Conservation (phyloP, 2,888 invertebrate genomes). For the Hyles lineata region DNA sequence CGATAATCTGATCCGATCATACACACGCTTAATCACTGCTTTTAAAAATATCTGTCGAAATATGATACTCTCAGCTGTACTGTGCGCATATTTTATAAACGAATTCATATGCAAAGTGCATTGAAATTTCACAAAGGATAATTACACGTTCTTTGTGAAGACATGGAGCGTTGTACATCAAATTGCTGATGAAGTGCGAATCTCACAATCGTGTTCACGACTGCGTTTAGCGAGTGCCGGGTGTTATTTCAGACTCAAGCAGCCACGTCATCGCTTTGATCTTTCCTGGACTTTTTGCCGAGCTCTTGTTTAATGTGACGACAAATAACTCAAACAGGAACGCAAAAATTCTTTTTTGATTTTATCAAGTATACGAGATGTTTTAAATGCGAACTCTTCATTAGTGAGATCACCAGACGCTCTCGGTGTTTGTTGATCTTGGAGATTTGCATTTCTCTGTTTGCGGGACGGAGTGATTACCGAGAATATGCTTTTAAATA, state of each 20-base stretch:
- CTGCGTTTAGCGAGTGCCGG: conserved; percentile 55
- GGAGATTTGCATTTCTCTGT: conserved; percentile 57
- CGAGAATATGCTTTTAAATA: conserved; percentile 33
- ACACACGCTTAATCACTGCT: conserved; percentile 12
- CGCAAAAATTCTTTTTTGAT: conserved; percentile 40
- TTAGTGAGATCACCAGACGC: conserved; percentile 73
- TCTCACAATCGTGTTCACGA: conserved; percentile 39
- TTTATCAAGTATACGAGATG: conserved; percentile 50
- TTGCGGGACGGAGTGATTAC: conserved; percentile 39
- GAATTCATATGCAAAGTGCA: conserved; percentile 9
- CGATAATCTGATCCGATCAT: conserved; percentile 14
- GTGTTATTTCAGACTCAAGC: conserved; percentile 74
- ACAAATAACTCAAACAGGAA: conserved; percentile 80
- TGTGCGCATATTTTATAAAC: conserved; percentile 17
- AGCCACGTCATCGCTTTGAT: conserved; percentile 79
- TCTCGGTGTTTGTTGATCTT: conserved; percentile 54
- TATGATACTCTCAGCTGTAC: neutral
- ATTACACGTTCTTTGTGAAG: neutral
- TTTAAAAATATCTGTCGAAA: conserved; percentile 12
- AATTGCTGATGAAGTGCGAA: conserved; percentile 37
- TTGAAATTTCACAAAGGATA: conserved; percentile 23
- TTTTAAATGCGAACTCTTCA: conserved; percentile 76
- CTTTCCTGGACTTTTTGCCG: conserved; percentile 76
- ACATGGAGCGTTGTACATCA: conserved; percentile 24
- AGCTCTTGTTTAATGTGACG: conserved; percentile 81